Conservation (phyloP, 1,140 invertebrate genomes). For the Pogonomyrmex barbatus region DNA sequence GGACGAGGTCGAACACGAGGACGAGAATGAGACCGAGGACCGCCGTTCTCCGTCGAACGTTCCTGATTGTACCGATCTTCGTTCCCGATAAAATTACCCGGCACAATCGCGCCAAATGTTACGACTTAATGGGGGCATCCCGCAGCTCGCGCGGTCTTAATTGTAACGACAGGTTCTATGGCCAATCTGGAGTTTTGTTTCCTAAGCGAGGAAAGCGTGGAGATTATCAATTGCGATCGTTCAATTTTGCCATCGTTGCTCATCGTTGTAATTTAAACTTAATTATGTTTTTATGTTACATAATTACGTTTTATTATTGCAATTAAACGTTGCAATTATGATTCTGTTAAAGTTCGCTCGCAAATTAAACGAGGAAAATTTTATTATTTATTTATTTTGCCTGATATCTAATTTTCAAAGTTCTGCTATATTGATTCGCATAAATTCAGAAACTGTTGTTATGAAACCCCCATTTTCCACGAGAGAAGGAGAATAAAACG, state of each 20-base stretch:
- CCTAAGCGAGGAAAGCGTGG: neutral
- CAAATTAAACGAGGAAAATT: neutral
- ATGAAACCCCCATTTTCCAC: neutral
- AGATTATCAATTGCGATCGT: neutral
- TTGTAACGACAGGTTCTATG: neutral
- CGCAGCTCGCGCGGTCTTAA: neutral
- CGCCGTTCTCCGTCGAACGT: neutral
- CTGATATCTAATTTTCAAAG: neutral
- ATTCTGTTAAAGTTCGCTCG: neutral
- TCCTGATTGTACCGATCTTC: constrained; percentile 19
- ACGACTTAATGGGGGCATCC: neutral
- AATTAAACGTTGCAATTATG: neutral
- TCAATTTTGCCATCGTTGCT: neutral
- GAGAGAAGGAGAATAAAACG: neutral
- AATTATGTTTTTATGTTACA: neutral
- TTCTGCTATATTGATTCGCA: neutral
- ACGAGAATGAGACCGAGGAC: no score
- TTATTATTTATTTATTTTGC: neutral
- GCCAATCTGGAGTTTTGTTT: neutral
- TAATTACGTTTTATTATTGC: neutral
- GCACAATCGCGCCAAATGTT: neutral
- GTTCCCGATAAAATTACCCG: constrained; percentile 32
- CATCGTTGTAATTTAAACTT: neutral
- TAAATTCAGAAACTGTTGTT: neutral
- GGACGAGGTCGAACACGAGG: neutral